Base-by-base conservation (phyloP, 2,797 vertebrate genomes). In the Artibeus lituratus region DNA sequence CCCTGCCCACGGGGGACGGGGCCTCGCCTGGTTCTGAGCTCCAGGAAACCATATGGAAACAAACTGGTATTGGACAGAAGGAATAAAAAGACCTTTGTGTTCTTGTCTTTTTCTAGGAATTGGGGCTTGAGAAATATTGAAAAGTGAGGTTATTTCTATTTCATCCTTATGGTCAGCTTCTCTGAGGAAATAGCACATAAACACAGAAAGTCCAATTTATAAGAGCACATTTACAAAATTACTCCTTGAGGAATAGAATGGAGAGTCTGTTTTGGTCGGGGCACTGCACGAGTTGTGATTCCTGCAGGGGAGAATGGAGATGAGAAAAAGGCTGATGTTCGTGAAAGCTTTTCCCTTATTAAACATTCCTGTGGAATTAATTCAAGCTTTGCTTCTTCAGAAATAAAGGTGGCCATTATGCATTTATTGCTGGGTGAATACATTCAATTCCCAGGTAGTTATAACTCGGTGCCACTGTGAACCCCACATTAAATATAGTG, bases 71-170 rank as follows among this genome's bases (percentile, higher is more conserved):
- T 93, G 86, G 77, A 94, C 77, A 90, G 90, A 35, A 83, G 77
- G 91, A 95, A 96, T 95, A 93, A 90, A 96, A 95, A 76, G 90
- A 44, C 55, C 74, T 94, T 94, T 96, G 87, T 94, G n/a, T 89
- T 78, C 55, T 32, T 88, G 72, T 76, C 67, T 96, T 88, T 92
- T 96, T 86, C 82, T 65, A 94, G 67, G 62, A 90, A 65, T 78
- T 91, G 42, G 42, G 84, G 51, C 55, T 86, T 90, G 62, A 93
- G 77, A 35, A 76, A 87, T 87, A 91, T 92, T 91, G 84, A 91
- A 95, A 90, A 94, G 93, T 37, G 42, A 39, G 95, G 69, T 83
- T 87, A 73, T 94, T 96, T 93, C 53, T 90, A 74, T 72, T 97
- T 96, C 83, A 91, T 87, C 72, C 47, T 96, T 59, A 39, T 29